Base-by-base conservation (phyloP, 2,113 vertebrate genomes). In the Uria aalge region DNA sequence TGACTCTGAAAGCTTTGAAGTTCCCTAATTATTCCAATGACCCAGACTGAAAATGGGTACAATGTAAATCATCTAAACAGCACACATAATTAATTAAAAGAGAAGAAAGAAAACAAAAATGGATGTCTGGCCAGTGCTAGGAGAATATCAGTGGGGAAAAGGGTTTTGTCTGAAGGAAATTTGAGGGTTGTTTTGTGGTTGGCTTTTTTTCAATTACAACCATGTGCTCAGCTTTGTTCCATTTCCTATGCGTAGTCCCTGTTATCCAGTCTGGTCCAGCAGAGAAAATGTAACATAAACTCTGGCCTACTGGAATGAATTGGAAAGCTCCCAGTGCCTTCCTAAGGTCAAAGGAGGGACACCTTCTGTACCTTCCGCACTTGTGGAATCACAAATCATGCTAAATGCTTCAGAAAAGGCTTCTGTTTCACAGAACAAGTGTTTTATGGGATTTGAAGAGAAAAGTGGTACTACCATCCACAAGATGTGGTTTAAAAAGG, bases 221-320 rank as follows among this genome's bases (percentile, higher is more conserved):
- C 12, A 12, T 12, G 3, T 23, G 45, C 50, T 62, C 50, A 40
- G 29, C 59, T 69, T 56, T 52, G 34, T 16, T 60, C 36, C 4
- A 0, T 60, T 73, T 59, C 36, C 2, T 2, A 0, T 5, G 18
- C 4, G 2, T 5, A 27, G 59, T 38, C n/a, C 19, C 22, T 7
- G 7, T 21, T 40, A 19, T 8, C 43, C 50, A 26, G 34, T 40
- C 36, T 55, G 5, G 55, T 77, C 20, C 48, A 24, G 30, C 32
- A 68, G 22, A 60, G 43, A 29, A 73, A 60, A 48, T 24, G 4
- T 6, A 16, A 38, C 5, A 2, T 32, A 11, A 67, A 62, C 77
- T 50, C 69, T 34, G 59, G 16, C 15, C 4, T 15, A 0, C 9
- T 59, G 76, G 52, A 47, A n/a, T 1, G 1, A 57, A 48, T 18